Evolutionary conservation across 2,797 vertebrate genomes (phyloP).

Genomic region (Crocodylus rhombifer): DNA sequence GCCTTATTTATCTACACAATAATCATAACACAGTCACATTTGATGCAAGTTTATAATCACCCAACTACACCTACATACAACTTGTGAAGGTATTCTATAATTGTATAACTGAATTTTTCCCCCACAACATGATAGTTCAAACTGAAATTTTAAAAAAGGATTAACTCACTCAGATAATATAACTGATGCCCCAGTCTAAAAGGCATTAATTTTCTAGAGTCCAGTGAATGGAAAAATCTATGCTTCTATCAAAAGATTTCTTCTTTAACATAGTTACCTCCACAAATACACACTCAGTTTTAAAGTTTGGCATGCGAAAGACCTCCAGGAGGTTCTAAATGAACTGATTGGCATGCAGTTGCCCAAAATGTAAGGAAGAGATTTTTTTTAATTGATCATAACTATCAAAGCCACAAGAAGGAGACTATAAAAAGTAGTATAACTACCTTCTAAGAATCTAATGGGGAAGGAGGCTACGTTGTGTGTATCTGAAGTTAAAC

Average conservation of each 20-base stretch:
- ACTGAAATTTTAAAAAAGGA: constrained; percentile 54
- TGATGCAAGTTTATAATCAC: constrained; percentile 12
- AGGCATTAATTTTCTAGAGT: constrained; percentile 42
- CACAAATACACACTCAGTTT: constrained; percentile 80
- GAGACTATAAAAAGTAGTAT: constrained; percentile 84
- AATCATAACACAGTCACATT: constrained; percentile 33
- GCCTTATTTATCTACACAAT: constrained; percentile 57
- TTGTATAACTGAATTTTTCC: constrained; percentile 46
- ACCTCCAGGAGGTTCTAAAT: constrained; percentile 85
- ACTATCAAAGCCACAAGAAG: constrained; percentile 85
- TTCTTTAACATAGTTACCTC: constrained; percentile 83
- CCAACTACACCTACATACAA: constrained; percentile 45
- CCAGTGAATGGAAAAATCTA: constrained; percentile 63
- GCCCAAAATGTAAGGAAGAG: constrained; percentile 81
- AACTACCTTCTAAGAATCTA: constrained; percentile 89
- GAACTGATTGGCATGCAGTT: constrained; percentile 85
- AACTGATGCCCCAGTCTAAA: constrained; percentile 63
- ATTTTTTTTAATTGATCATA: constrained; percentile 80
- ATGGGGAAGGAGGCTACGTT: constrained; percentile 86
- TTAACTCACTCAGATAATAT: constrained; percentile 52
- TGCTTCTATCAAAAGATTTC: constrained; percentile 46
- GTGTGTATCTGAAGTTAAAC: constrained; percentile 89
- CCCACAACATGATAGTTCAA: constrained; percentile 57
- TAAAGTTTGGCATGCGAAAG: constrained; percentile 83
- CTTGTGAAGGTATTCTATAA: constrained; percentile 40